phyloP scores from a whole-genome alignment of 1,140 invertebrate genomes.

The Fopius arisanus region DNA sequence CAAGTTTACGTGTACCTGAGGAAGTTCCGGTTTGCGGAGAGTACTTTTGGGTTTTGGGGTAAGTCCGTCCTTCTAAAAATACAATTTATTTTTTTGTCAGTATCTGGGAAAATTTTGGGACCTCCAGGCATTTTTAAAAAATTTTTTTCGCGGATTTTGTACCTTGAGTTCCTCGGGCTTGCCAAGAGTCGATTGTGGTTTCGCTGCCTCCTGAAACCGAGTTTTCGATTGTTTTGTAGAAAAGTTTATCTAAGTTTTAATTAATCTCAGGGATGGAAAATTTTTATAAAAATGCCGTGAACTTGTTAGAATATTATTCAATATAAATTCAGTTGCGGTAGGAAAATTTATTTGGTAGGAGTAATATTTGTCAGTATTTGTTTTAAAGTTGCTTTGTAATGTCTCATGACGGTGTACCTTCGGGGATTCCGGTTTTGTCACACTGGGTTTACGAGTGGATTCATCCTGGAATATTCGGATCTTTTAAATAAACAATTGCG shows the following conservation, averaged over 20 bases:
- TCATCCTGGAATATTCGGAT: conserved; percentile 38
- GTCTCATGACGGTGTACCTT: conserved; percentile 39
- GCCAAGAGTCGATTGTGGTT: conserved; percentile 40
- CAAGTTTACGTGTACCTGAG: conserved; percentile 33
- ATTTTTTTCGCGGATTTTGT: conserved; percentile 36
- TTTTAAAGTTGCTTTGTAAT: no score
- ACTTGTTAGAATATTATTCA: neutral
- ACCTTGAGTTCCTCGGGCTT: conserved; percentile 53
- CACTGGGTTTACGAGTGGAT: conserved; percentile 33
- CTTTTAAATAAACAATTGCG: no score
- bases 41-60: conserved; percentile 34
- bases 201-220: conserved; percentile 40
- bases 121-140: neutral
- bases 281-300: no score
- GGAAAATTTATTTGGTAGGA: no score
- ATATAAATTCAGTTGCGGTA: no score
- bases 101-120: conserved; percentile 14
- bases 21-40: conserved; percentile 35
- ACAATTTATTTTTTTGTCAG: conserved; percentile 22
- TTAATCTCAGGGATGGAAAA: no score
- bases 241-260: no score
- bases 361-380: no score
- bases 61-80: conserved; percentile 34
- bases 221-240: conserved; percentile 25
- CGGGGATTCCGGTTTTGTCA: conserved; percentile 36